A percentile compares a stretch with the other conserved stretches of the same genome.
phyloP scores from a whole-genome alignment of 2,888 invertebrate species.

The Phorcus lineatus region DNA sequence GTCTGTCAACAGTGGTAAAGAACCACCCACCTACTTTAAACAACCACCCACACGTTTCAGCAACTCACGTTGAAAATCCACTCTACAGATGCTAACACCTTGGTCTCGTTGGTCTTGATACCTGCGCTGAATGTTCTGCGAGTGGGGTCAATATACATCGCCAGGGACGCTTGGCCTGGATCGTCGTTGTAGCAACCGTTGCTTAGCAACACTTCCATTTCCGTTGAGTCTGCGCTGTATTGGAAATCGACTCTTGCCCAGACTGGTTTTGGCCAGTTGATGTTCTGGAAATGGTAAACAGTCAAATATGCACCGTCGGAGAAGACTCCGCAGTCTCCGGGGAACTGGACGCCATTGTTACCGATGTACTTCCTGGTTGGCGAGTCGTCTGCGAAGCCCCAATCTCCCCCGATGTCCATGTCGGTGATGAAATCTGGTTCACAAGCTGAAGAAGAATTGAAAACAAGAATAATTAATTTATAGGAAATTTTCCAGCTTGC shows the following conservation, averaged over 20 bases:
- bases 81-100: not conserved
- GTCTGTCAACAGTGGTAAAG: no score
- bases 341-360: not conserved
- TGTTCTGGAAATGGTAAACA: constrained; percentile 1
- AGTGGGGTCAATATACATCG: not conserved
- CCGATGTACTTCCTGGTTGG: not conserved
- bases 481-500: no score
- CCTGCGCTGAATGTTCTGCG: not conserved
- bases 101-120: not conserved
- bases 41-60: no score
- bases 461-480: no score
- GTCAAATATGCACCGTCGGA: not conserved
- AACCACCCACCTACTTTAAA: no score
- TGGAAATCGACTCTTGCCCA: not conserved
- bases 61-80: not conserved
- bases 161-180: not conserved
- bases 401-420: not conserved
- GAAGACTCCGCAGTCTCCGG: not conserved
- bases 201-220: not conserved
- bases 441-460: not conserved
- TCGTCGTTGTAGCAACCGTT: not conserved
- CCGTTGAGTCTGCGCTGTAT: not conserved
- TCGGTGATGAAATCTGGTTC: not conserved
- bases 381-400: not conserved
- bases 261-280: not conserved